Evolutionary conservation across 2,113 vertebrate genomes (phyloP).

Genomic region (Agelaius tricolor): DNA sequence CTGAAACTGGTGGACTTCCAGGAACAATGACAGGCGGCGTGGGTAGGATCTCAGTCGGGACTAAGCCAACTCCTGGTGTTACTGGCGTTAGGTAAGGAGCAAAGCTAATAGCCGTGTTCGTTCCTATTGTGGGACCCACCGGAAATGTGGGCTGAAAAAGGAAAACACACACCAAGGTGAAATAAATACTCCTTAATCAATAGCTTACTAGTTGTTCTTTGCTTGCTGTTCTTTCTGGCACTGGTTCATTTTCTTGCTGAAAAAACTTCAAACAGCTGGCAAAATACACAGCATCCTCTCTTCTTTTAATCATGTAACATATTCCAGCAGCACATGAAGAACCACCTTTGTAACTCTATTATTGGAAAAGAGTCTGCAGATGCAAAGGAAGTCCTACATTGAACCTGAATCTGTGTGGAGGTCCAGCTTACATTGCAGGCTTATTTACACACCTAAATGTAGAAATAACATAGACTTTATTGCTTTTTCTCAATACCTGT

Average conservation of each 20-base stretch:
- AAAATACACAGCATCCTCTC: neutral
- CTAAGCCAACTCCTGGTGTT: slow-evolving; percentile 89
- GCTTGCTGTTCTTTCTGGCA: neutral
- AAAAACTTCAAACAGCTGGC: neutral
- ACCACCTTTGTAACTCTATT: neutral
- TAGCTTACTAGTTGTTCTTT: neutral
- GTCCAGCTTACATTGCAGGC: neutral
- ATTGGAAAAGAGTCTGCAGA: neutral
- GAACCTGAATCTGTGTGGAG: neutral
- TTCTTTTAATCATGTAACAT: neutral
- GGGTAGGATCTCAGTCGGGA: slow-evolving; percentile 93
- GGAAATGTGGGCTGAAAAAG: slow-evolving; percentile 89
- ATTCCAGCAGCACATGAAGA: neutral
- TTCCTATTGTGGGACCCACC: slow-evolving; percentile 89
- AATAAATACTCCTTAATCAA: neutral
- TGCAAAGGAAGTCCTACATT: neutral
- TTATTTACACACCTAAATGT: slow-evolving; percentile 29
- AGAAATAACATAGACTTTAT: slow-evolving; percentile 16
- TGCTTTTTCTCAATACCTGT: slow-evolving; percentile 9
- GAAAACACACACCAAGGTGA: slow-evolving; percentile 69
- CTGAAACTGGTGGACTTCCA: slow-evolving; percentile 87
- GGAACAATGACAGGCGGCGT: slow-evolving; percentile 86
- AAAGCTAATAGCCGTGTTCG: slow-evolving; percentile 89
- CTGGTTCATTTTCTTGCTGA: neutral
- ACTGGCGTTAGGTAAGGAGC: slow-evolving; percentile 91